Conservation (phyloP, 2,888 invertebrate species). For the Argyresthia goedartella region DNA sequence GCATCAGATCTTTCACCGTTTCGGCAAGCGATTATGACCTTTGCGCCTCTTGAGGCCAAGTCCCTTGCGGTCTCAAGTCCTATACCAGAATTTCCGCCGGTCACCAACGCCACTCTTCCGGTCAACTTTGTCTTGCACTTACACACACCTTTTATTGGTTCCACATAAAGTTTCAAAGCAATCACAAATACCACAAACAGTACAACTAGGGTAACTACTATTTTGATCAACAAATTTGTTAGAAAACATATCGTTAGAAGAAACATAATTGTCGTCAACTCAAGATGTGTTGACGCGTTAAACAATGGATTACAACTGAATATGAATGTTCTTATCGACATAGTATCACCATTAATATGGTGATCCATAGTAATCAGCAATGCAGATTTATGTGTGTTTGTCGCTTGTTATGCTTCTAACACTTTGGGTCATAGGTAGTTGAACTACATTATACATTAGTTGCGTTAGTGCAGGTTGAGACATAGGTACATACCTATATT, state of each 20-base stretch:
- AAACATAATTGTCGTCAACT: background rate
- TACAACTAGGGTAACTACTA: conserved; percentile 4
- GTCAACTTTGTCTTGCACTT: conserved; percentile 31
- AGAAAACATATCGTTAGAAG: background rate
- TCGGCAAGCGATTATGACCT: conserved; percentile 80
- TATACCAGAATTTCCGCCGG: conserved; percentile 87
- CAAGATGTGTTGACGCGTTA: too few species aligned
- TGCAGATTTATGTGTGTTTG: too few species aligned
- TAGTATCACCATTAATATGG: too few species aligned
- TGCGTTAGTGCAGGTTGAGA: too few species aligned
- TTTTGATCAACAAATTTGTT: background rate
- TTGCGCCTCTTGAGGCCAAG: conserved; percentile 79
- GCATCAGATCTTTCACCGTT: conserved; percentile 77
- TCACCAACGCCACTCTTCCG: conserved; percentile 78
- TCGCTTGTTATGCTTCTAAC: too few species aligned
- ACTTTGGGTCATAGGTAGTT: too few species aligned
- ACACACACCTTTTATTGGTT: conserved; percentile 29
- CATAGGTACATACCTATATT: too few species aligned
- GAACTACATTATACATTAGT: too few species aligned
- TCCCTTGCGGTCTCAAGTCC: conserved; percentile 82
- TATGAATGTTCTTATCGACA: too few species aligned
- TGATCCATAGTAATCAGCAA: too few species aligned
- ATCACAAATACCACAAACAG: conserved; percentile 12
- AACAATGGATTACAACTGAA: too few species aligned
- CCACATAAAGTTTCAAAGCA: conserved; percentile 18